Evolutionary conservation across 2,888 invertebrate species (phyloP), one percentile per base, ranked within the genome.

Genomic region (Cephus rjabovi): DNA sequence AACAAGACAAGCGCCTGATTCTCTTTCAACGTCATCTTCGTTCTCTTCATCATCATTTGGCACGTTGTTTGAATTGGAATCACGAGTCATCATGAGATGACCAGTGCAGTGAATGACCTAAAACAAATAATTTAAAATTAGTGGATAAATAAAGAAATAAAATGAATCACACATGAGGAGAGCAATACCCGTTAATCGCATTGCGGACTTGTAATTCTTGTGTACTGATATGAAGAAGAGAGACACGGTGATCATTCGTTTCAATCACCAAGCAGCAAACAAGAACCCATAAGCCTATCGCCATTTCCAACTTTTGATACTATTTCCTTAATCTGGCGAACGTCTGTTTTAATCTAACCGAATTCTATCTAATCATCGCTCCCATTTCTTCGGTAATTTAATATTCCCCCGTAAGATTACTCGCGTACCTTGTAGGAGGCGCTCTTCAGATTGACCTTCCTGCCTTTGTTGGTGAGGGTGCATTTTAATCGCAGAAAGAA

Each of bases 361-460:
- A 37, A 37, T 37, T 37, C 1, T n/a, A n/a, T n/a, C n/a, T n/a
- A n/a, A n/a, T n/a, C 15, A 15, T 15, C 15, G 15, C 6, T 40
- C 40, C 6, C 15, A 40, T 6, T 15, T 1, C 40, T 15, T 15
- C 15, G 6, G 6, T 15, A 15, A 40, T 15, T 40, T 6, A 40
- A 0, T 15, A 40, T 40, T 15, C 37, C 4, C 12, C 12, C 12
- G 4, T 37, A 12, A 4, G 4, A 37, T 37, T 37, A 12, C 37
- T 37, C 15, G 15, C 89, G 88, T 92, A 98, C 98, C 96, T 99
- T 99, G 91, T 98, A 98, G 1, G 97, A 95, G 79, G 98, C 98
- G 80, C 98, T 98, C 92, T 99, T 98, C 77, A 99, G 94, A 92
- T 98, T 98, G 84, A 98, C 97, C 91, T 96, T 98, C 86, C 97